Evolutionary conservation across 2,797 vertebrate genomes (phyloP).

Genomic region (Emydoidea blandingii): DNA sequence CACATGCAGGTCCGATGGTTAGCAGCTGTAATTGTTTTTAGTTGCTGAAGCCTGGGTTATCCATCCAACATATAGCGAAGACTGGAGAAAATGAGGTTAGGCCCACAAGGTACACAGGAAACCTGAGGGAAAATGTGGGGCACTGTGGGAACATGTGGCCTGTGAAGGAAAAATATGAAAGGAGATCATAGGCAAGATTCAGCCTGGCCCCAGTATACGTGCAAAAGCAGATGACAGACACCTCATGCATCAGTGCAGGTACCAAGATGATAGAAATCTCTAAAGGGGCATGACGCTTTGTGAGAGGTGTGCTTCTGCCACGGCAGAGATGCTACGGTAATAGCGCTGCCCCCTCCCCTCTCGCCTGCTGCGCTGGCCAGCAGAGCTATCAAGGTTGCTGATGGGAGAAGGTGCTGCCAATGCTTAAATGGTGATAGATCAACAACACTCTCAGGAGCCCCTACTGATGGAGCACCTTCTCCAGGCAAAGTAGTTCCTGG

Average conservation of each 20-base stretch:
- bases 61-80: fast-evolving
- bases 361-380: background rate
- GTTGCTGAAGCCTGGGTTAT: background rate
- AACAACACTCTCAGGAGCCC: background rate
- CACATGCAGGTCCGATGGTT: background rate
- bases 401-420: background rate
- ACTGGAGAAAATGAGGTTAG: background rate
- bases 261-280: background rate
- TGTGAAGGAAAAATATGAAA: background rate
- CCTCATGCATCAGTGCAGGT: background rate
- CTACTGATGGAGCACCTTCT: background rate
- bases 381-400: background rate
- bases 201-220: background rate
- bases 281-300: background rate
- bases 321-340: too few relatives aligned
- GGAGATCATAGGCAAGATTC: background rate
- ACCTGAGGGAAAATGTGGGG: background rate
- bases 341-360: background rate
- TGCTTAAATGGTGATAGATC: background rate
- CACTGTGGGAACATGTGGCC: background rate
- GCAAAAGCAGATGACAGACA: background rate
- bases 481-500: background rate
- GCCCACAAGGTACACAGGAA: background rate
- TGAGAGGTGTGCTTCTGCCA: background rate
- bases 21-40: background rate